Conservation (phyloP, 2,113 vertebrate genomes). For the Pollimyrus isidori region DNA sequence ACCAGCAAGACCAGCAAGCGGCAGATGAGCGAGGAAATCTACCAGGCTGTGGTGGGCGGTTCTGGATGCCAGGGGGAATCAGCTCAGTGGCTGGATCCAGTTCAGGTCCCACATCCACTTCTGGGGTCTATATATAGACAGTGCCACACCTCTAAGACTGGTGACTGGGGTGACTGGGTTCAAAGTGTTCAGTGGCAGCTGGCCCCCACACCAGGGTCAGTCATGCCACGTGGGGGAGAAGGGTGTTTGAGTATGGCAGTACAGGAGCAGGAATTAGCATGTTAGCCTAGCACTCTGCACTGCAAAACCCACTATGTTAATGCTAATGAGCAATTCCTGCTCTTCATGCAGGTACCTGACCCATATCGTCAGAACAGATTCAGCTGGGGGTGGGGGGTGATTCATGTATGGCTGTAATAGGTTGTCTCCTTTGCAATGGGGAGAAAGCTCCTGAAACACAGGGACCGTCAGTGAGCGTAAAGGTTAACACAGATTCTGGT, state of each 20-base stretch:
- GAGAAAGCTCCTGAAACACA: neutral
- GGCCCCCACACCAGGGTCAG: neutral
- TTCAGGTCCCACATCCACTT: constrained; percentile 47
- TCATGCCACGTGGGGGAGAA: neutral
- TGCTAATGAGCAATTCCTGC: neutral
- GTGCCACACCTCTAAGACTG: constrained; percentile 34
- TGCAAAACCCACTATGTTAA: neutral
- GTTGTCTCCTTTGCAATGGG: no score
- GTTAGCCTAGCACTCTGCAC: neutral
- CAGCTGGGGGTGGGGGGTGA: neutral
- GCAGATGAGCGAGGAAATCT: neutral
- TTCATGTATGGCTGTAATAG: neutral
- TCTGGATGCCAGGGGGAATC: neutral
- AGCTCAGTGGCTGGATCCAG: constrained; percentile 31
- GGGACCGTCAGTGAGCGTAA: neutral
- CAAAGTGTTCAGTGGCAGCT: no score
- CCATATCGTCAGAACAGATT: neutral
- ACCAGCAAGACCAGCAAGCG: no score
- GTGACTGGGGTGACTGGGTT: constrained; percentile 15
- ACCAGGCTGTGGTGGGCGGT: neutral
- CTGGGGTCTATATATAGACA: neutral
- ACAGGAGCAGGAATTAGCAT: neutral
- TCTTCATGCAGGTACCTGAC: neutral
- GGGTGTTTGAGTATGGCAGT: neutral
- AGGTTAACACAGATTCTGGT: neutral